Conservation (phyloP, 1,140 invertebrate species). For the Leptopilina boulardi region DNA sequence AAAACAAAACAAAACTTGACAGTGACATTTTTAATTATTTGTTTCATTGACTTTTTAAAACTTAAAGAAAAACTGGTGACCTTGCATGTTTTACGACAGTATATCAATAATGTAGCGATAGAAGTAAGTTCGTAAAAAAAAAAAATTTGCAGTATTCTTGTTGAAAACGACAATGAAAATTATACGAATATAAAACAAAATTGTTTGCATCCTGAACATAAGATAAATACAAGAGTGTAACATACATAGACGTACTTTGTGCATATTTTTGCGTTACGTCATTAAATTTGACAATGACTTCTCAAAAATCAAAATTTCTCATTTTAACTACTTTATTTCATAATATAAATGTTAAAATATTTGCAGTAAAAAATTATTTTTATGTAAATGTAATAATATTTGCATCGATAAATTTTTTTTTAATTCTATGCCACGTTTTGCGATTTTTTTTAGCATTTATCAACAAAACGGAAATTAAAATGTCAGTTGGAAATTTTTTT, state of each 20-base stretch:
- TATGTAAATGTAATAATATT: too few relatives aligned
- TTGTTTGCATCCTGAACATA: constrained; percentile 5
- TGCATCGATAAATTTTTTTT: too few relatives aligned
- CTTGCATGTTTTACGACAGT: not conserved
- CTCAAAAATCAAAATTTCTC: not conserved
- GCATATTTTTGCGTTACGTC: not conserved
- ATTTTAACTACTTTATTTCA: not conserved
- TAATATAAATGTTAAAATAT: not conserved
- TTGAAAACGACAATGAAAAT: not conserved
- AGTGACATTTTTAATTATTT: not conserved
- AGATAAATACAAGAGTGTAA: not conserved
- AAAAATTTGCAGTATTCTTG: not conserved
- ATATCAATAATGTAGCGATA: not conserved
- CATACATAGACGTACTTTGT: not conserved
- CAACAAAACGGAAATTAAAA: not conserved
- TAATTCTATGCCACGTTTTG: too few relatives aligned
- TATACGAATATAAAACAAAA: not conserved
- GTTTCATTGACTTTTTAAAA: not conserved
- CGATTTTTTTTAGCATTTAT: too few relatives aligned
- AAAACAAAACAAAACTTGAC: constrained; percentile 4
- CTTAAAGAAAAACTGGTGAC: not conserved
- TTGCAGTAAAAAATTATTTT: not conserved
- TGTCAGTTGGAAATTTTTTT: not conserved
- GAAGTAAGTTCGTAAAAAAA: not conserved
- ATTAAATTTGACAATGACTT: not conserved